These are phyloP conservation scores for Sciurus niger DNA, from an alignment of 2,113 vertebrate genomes.

Conservation along the genomic window DNA sequence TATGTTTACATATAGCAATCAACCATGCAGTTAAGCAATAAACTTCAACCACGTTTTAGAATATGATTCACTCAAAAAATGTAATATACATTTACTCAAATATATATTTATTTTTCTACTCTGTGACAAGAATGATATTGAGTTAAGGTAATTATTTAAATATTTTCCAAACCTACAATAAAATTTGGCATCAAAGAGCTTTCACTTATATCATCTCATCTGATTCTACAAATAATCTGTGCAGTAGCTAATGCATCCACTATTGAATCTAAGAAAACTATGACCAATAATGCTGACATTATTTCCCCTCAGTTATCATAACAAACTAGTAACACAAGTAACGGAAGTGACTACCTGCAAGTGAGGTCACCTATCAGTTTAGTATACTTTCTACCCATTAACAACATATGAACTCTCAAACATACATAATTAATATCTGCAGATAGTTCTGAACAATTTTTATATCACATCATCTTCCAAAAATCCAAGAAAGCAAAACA, in stretches of 20 bases:
- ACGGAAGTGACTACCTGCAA: neutral
- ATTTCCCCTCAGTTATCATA: neutral
- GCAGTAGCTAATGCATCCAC: neutral
- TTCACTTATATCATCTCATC: neutral
- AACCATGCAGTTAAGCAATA: conserved; percentile 34
- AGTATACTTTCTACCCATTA: neutral
- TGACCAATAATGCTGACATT: neutral
- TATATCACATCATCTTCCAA: neutral
- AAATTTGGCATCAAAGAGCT: conserved; percentile 11
- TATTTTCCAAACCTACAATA: neutral
- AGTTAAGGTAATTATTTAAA: conserved; percentile 3
- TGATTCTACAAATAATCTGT: neutral
- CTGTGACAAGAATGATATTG: neutral
- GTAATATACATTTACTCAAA: neutral
- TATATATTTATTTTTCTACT: neutral
- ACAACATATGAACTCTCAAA: conserved; percentile 30
- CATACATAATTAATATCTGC: neutral
- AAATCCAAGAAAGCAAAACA: neutral
- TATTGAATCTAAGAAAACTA: conserved; percentile 46
- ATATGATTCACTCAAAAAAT: conserved; percentile 45
- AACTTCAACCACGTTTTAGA: neutral
- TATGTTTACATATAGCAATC: neutral
- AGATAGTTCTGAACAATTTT: neutral
- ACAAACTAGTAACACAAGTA: neutral
- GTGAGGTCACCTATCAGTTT: neutral